A percentile compares a stretch with the other conserved stretches of the same genome.
Evolutionary conservation across 2,797 vertebrate genomes (phyloP).

Genomic region (Amblyopsis hoosieri): DNA sequence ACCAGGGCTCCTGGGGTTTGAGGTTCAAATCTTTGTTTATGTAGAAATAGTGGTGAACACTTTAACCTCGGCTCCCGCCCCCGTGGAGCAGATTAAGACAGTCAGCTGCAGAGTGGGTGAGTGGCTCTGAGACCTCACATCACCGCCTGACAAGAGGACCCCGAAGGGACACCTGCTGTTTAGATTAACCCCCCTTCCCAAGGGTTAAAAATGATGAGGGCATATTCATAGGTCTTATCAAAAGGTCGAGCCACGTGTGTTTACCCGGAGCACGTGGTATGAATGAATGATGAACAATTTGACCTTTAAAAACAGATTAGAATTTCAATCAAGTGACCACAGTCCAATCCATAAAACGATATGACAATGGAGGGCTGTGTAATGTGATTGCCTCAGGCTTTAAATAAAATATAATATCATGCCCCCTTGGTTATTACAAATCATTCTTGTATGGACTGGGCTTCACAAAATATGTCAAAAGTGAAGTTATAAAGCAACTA

Average conservation of each 20-base stretch:
- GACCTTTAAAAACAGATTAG: slow-evolving; percentile 77
- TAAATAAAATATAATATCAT: slow-evolving; percentile 16
- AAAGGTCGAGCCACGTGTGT: slow-evolving; percentile 50
- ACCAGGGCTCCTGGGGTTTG: slow-evolving; percentile 49
- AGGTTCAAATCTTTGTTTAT: slow-evolving; percentile 74
- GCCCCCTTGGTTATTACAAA: slow-evolving; percentile 3
- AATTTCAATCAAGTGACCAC: slow-evolving; percentile 75
- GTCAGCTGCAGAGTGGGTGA: slow-evolving; percentile 20
- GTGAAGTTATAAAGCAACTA: slow-evolving; percentile 25
- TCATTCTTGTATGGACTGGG: slow-evolving; percentile 14
- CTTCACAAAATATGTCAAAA: background rate
- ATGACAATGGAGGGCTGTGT: slow-evolving; percentile 32
- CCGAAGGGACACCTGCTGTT: slow-evolving; percentile 45
- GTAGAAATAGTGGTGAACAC: slow-evolving; percentile 58
- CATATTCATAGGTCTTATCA: slow-evolving; percentile 66
- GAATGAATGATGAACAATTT: slow-evolving; percentile 80
- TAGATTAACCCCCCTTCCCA: slow-evolving; percentile 9
- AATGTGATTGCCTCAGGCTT: slow-evolving; percentile 28
- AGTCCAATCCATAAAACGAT: slow-evolving; percentile 66
- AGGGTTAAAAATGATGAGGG: slow-evolving; percentile 46
- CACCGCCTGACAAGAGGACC: slow-evolving; percentile 26
- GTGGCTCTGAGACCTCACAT: slow-evolving; percentile 51
- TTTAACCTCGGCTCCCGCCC: slow-evolving; percentile 52
- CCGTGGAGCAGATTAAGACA: slow-evolving; percentile 55
- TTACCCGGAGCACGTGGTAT: slow-evolving; percentile 70